Evolutionary conservation across 1,140 invertebrate species (phyloP).

Genomic region (Thalassaphorura encarpata): DNA sequence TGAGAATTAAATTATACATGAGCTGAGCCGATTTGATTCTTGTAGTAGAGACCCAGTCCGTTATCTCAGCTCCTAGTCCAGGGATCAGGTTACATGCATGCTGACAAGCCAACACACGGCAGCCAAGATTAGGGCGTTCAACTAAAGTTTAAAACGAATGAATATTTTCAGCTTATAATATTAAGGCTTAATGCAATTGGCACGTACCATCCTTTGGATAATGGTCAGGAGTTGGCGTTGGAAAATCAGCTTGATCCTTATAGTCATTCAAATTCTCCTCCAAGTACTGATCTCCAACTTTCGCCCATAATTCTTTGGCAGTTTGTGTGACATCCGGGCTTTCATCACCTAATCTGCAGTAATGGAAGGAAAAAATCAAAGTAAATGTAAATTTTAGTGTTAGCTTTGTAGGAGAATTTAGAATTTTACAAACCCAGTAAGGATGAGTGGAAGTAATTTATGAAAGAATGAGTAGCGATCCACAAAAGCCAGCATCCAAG

Average conservation of each 20-base stretch:
- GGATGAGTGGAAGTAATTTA: neutral
- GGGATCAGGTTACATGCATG: constrained; percentile 55
- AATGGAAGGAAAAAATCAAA: too few relatives aligned
- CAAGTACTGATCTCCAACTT: constrained; percentile 55
- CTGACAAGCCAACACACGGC: constrained; percentile 56
- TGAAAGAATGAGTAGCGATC: neutral
- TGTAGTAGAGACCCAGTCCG: constrained; percentile 52
- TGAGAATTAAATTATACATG: constrained; percentile 54
- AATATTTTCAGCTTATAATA: too few relatives aligned
- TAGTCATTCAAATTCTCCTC: constrained; percentile 65
- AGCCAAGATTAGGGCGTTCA: constrained; percentile 62
- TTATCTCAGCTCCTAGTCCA: constrained; percentile 53
- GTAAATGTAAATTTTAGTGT: too few relatives aligned
- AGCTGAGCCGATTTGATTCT: constrained; percentile 59
- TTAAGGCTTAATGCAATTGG: too few relatives aligned
- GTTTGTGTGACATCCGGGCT: constrained; percentile 49
- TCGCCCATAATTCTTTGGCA: constrained; percentile 52
- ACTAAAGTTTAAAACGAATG: too few relatives aligned
- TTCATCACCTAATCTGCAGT: constrained; percentile 56
- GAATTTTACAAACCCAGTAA: neutral
- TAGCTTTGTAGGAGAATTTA: too few relatives aligned
- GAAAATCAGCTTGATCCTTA: constrained; percentile 61
- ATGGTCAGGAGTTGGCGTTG: constrained; percentile 42
- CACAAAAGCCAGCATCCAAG: neutral
- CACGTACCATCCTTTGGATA: too few relatives aligned